Percentiles rank a stretch among this genome's conserved stretches.
Evolutionary conservation across 2,888 invertebrate genomes (phyloP).

Genomic region (Actias luna): DNA sequence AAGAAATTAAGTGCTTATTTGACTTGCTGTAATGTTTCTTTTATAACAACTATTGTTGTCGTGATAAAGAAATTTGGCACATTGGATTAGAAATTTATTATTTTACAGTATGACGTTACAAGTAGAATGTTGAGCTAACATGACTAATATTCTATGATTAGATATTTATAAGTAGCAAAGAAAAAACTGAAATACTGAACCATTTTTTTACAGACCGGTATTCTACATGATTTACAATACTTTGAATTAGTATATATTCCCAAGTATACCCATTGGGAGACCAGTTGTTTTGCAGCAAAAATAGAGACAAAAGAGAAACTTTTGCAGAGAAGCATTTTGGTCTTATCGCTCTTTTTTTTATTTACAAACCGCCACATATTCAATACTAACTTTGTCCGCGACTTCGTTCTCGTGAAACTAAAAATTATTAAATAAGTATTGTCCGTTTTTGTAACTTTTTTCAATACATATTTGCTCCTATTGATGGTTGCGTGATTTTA

Average conservation of each 20-base stretch:
- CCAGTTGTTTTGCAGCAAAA: neutral
- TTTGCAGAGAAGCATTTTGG: neutral
- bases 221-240: neutral
- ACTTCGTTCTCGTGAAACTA: no score
- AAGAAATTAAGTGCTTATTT: constrained; percentile 2
- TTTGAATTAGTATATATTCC: neutral
- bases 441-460: no score
- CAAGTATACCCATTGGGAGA: neutral
- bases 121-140: no score
- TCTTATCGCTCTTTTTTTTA: neutral
- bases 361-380: no score
- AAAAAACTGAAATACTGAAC: no score
- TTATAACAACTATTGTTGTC: neutral
- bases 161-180: no score
- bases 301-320: neutral
- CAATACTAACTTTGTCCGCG: no score
- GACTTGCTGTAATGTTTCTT: neutral
- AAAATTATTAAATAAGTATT: no score
- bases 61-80: neutral
- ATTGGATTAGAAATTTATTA: neutral
- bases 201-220: neutral
- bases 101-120: neutral
- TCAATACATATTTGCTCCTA: no score
- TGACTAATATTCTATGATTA: no score
- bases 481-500: no score